A percentile compares a stretch with the other conserved stretches of the same genome.
phyloP scores from a whole-genome alignment of 2,113 vertebrate genomes.

The Trematocara nigrifrons region DNA sequence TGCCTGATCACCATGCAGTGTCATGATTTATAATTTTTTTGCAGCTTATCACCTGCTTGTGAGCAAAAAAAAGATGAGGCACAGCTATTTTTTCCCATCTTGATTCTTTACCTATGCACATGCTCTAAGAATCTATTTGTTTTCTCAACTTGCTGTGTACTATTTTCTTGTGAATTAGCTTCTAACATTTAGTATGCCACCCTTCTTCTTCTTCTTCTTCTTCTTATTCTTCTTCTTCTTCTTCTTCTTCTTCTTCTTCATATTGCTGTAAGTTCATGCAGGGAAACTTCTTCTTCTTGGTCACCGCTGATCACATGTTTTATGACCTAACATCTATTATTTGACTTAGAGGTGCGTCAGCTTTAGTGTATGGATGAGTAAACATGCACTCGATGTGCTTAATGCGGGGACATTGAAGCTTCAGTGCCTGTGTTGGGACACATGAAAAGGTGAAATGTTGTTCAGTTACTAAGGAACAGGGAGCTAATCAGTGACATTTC shows the following conservation, averaged over 20 bases:
- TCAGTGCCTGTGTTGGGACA: neutral
- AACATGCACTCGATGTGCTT: neutral
- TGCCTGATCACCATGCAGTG: neutral
- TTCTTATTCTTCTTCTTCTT: neutral
- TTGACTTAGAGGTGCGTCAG: constrained; percentile 7
- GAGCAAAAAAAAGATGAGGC: neutral
- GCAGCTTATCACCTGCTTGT: neutral
- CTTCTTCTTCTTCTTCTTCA: neutral
- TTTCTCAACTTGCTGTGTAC: neutral
- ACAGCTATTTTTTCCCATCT: neutral
- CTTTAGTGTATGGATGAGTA: neutral
- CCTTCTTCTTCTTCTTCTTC: neutral
- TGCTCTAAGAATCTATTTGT: neutral
- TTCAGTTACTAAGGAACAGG: neutral
- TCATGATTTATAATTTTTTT: neutral
- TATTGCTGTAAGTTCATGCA: neutral
- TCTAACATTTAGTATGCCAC: neutral
- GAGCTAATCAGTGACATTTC: neutral
- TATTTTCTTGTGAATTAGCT: neutral
- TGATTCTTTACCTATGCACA: neutral
- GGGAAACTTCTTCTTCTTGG: neutral
- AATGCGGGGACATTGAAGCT: neutral
- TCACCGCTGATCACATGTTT: neutral
- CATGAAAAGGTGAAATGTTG: constrained; percentile 6
- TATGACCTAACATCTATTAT: neutral